A percentile compares a stretch with the other conserved stretches of the same genome.
These are phyloP conservation scores for Steromphala cineraria DNA, from an alignment of 2,888 invertebrate species.

Conservation along the genomic window DNA sequence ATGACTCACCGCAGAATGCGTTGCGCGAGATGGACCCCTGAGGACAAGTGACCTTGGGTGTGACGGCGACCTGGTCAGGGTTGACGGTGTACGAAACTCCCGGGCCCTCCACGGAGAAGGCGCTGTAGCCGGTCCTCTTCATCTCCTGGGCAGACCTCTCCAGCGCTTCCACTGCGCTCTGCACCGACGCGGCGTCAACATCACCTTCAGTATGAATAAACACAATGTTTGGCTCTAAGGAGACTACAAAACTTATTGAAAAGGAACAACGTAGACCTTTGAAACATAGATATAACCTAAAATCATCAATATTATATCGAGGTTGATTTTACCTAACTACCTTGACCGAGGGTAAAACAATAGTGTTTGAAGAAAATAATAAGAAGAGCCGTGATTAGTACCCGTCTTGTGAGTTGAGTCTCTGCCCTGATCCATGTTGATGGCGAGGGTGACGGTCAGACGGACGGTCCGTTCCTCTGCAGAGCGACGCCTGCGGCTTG, in stretches of 20 bases:
- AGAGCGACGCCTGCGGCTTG: background rate
- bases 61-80: background rate
- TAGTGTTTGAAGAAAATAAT: too few species aligned
- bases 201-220: too few species aligned
- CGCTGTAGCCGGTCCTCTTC: background rate
- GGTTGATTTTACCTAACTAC: too few species aligned
- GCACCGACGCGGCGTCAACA: background rate
- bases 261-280: too few species aligned
- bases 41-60: background rate
- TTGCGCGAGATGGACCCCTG: background rate
- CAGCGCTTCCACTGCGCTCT: background rate
- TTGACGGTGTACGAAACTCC: background rate
- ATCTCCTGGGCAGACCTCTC: background rate
- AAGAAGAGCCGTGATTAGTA: too few species aligned
- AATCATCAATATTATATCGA: too few species aligned
- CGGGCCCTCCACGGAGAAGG: background rate
- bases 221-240: too few species aligned
- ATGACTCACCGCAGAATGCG: background rate
- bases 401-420: background rate
- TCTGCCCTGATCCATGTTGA: background rate
- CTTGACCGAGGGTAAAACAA: too few species aligned
- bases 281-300: too few species aligned
- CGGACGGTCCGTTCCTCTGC: background rate
- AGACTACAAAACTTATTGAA: too few species aligned
- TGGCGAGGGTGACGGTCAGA: background rate